Percentiles rank a stretch among this genome's conserved stretches.
These are phyloP conservation scores for Hartigia nigra DNA, from an alignment of 2,888 invertebrate species.

Conservation along the genomic window DNA sequence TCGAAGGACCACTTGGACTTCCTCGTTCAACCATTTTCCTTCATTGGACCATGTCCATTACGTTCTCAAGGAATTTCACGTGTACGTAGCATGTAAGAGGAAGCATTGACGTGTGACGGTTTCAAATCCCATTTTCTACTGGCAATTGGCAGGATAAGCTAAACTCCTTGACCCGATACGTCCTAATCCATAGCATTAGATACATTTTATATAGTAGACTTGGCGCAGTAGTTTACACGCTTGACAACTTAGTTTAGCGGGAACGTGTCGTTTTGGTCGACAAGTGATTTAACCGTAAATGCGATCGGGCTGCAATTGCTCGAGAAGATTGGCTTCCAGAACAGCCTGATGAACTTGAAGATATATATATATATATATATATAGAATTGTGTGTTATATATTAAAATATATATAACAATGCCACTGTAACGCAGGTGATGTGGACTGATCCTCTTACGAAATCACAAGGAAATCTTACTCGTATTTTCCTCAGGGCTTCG, in stretches of 20 bases:
- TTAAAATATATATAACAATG: no score
- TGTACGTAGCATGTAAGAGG: neutral
- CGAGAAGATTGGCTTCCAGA: neutral
- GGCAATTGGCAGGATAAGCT: neutral
- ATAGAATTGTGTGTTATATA: no score
- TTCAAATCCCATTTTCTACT: neutral
- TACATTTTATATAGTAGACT: neutral
- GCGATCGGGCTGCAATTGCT: neutral
- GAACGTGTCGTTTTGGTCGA: neutral
- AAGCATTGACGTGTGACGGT: neutral
- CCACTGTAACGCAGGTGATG: neutral
- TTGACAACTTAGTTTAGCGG: neutral
- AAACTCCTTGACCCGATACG: neutral
- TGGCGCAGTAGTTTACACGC: neutral
- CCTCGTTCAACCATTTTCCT: neutral
- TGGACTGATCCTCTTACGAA: neutral
- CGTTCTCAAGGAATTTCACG: neutral
- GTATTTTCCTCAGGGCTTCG: neutral
- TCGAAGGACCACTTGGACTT: neutral
- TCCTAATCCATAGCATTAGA: neutral
- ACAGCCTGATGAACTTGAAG: neutral
- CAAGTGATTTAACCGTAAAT: neutral
- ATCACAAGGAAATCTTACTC: neutral
- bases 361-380: neutral
- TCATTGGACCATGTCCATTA: constrained; percentile 6